Percentiles rank a stretch among this genome's conserved stretches.
These are phyloP conservation scores for Amblyopsis hoosieri DNA, from an alignment of 2,797 vertebrate genomes.

Conservation along the genomic window DNA sequence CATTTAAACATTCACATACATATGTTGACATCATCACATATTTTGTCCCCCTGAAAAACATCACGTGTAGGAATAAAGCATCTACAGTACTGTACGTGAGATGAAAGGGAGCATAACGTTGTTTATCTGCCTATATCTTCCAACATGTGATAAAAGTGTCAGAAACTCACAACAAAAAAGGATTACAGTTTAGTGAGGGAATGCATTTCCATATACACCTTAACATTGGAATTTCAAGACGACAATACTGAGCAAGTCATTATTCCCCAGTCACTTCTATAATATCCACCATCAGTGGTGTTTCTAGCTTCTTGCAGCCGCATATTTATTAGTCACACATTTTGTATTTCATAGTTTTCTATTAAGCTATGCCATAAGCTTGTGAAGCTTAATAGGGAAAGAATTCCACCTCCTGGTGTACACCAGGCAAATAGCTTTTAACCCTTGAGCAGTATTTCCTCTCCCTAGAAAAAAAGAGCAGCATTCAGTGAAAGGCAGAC, in stretches of 20 bases:
- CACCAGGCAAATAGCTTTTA: constrained; percentile 35
- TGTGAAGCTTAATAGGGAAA: constrained; percentile 50
- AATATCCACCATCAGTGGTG: constrained; percentile 45
- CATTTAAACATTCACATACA: no score
- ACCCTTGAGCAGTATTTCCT: constrained; percentile 10
- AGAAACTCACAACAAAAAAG: constrained; percentile 53
- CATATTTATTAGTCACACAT: constrained; percentile 60
- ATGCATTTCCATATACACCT: constrained; percentile 36
- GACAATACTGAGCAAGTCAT: constrained; percentile 42
- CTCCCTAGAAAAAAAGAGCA: neutral
- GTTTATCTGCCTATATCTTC: constrained; percentile 39
- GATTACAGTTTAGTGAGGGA: constrained; percentile 51
- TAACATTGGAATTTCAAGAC: constrained; percentile 34
- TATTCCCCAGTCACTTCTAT: constrained; percentile 34
- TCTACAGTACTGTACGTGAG: constrained; percentile 23
- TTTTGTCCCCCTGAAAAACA: no score
- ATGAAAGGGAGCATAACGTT: constrained; percentile 54
- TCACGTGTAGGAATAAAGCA: constrained; percentile 5
- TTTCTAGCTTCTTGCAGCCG: constrained; percentile 41
- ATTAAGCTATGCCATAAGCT: constrained; percentile 54
- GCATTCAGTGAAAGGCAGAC: constrained; percentile 1
- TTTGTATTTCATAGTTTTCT: constrained; percentile 42
- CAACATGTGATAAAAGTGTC: constrained; percentile 48
- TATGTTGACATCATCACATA: no score
- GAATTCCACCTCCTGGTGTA: constrained; percentile 38